These are phyloP conservation scores for Allygus modestus DNA, from an alignment of 2,888 invertebrate species.

Conservation along the genomic window DNA sequence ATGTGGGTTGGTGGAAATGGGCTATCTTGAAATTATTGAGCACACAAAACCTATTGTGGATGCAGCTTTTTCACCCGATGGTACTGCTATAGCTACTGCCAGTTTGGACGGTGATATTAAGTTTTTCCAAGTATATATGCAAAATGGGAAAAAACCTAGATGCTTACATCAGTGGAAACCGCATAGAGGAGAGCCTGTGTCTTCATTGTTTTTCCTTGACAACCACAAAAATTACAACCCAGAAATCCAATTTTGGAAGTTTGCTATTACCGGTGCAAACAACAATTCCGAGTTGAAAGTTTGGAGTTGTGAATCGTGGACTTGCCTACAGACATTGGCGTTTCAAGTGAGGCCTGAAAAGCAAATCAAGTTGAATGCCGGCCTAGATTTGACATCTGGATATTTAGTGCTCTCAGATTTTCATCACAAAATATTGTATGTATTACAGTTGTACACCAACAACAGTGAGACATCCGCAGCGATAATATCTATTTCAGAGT, in stretches of 20 bases:
- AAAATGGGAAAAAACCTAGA: conserved; percentile 79
- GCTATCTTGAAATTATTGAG: conserved; percentile 79
- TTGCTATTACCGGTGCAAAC: conserved; percentile 92
- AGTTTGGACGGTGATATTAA: conserved; percentile 92
- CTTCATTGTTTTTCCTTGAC: conserved; percentile 95
- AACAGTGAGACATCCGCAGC: conserved; percentile 80
- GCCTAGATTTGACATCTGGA: conserved; percentile 90
- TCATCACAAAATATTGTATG: conserved; percentile 88
- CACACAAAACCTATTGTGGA: conserved; percentile 85
- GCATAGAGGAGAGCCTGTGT: conserved; percentile 91
- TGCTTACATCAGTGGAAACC: conserved; percentile 97
- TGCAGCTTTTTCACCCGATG: conserved; percentile 95
- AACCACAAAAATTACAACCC: conserved; percentile 89
- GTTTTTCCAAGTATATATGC: conserved; percentile 93
- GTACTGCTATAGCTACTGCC: conserved; percentile 94
- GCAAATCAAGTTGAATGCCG: conserved; percentile 81
- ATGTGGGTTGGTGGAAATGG: conserved; percentile 74
- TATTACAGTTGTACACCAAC: conserved; percentile 84
- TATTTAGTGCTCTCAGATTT: conserved; percentile 94
- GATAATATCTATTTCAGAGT: conserved; percentile 89
- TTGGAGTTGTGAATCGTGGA: conserved; percentile 98
- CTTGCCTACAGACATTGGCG: conserved; percentile 91
- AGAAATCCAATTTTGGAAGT: conserved; percentile 95
- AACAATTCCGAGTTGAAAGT: conserved; percentile 93
- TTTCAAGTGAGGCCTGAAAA: conserved; percentile 78